Evolutionary conservation across 2,113 vertebrate genomes (phyloP).

Genomic region (Pangasianodon gigas): DNA sequence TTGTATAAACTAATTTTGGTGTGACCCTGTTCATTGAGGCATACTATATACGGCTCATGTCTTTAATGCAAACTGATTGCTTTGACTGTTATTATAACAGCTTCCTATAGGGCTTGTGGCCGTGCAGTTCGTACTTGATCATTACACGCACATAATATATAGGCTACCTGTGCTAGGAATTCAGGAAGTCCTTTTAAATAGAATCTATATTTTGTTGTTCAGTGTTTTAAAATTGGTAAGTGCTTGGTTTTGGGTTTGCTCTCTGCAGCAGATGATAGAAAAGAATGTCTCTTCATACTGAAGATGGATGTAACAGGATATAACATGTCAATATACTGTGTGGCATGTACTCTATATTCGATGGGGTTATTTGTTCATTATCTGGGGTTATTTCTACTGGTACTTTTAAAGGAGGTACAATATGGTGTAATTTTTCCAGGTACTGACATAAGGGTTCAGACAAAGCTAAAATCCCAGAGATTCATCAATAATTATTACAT

Average conservation of each 20-base stretch:
- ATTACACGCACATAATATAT: neutral
- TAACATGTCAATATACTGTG: neutral
- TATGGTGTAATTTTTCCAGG: neutral
- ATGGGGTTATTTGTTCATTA: neutral
- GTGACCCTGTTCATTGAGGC: neutral
- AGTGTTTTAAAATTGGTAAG: neutral
- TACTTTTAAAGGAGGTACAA: neutral
- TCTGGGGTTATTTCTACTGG: neutral
- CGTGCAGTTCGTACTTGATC: neutral
- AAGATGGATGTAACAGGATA: neutral
- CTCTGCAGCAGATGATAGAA: neutral
- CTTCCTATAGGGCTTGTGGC: neutral
- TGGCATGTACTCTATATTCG: neutral
- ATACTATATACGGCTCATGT: neutral
- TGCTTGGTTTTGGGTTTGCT: neutral
- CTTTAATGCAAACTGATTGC: neutral
- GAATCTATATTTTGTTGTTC: neutral
- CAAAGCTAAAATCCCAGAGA: neutral
- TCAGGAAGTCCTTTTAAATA: neutral
- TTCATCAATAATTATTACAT: neutral
- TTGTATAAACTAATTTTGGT: too few relatives aligned
- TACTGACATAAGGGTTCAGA: neutral
- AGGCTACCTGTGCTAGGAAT: neutral
- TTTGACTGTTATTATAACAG: neutral
- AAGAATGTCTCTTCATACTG: neutral